Percentiles rank a stretch among this genome's conserved stretches.
Evolutionary conservation across 1,140 invertebrate genomes (phyloP).

Genomic region (Neotoxoptera formosana): DNA sequence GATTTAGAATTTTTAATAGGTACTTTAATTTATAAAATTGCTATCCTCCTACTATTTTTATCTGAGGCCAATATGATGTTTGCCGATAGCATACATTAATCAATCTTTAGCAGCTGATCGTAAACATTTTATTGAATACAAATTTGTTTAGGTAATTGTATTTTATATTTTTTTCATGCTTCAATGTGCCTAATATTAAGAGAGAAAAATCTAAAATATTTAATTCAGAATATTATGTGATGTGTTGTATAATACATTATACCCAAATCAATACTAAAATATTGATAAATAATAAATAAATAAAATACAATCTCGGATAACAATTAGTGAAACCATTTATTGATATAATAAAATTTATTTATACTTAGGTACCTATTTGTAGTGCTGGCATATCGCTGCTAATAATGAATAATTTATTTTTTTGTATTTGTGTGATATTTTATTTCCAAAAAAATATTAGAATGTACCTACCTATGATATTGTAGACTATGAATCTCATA

Average conservation of each 20-base stretch:
- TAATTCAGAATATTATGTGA: neutral
- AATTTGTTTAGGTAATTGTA: neutral
- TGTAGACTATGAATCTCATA: neutral
- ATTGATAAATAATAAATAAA: neutral
- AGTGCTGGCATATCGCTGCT: neutral
- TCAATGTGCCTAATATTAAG: neutral
- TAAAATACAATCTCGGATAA: neutral
- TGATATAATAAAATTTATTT: neutral
- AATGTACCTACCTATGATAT: neutral
- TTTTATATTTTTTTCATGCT: neutral
- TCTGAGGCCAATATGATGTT: constrained; percentile 34
- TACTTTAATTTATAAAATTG: neutral
- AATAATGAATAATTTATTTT: neutral
- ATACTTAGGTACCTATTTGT: neutral
- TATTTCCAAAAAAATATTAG: neutral
- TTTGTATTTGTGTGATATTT: neutral
- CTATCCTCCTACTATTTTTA: neutral
- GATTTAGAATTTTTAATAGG: neutral
- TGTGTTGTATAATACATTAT: neutral
- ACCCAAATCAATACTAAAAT: neutral
- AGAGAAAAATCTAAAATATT: neutral
- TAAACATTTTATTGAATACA: constrained; percentile 44
- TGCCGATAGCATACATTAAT: constrained; percentile 52
- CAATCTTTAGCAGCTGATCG: constrained; percentile 52
- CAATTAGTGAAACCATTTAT: neutral